These are phyloP conservation scores for Diaphora mendica DNA, from an alignment of 2,888 invertebrate genomes.

Conservation along the genomic window DNA sequence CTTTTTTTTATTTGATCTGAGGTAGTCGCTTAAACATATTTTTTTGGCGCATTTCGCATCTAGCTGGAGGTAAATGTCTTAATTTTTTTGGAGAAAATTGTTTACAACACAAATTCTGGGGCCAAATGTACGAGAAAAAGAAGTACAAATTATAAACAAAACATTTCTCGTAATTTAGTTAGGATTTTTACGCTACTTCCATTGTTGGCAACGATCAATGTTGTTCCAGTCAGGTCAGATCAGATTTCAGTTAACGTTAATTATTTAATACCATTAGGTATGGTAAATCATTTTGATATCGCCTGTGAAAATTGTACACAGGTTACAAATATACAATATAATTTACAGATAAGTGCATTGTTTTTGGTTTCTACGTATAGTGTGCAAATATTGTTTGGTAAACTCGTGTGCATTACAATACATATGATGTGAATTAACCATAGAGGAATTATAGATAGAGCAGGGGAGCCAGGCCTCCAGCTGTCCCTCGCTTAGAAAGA, in stretches of 20 bases:
- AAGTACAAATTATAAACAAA: constrained; percentile 80
- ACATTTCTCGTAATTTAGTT: constrained; percentile 77
- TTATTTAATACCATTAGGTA: neutral
- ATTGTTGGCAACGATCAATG: constrained; percentile 53
- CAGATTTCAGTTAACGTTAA: neutral
- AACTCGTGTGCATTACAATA: neutral
- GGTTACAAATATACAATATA: neutral
- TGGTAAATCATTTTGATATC: constrained; percentile 34
- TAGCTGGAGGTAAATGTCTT: constrained; percentile 35
- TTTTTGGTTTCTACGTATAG: constrained; percentile 5
- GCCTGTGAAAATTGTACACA: constrained; percentile 22
- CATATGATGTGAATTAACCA: neutral
- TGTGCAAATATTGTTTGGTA: neutral
- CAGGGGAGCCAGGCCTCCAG: too few relatives aligned
- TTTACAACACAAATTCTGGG: constrained; percentile 76
- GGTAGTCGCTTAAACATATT: too few relatives aligned
- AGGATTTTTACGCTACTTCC: constrained; percentile 66
- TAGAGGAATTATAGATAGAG: too few relatives aligned
- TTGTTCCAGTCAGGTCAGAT: constrained; percentile 30
- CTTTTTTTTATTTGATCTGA: too few relatives aligned
- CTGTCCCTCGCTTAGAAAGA: too few relatives aligned
- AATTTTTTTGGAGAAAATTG: constrained; percentile 52
- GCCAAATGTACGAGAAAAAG: constrained; percentile 80
- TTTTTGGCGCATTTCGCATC: constrained; percentile 23
- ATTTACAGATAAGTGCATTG: neutral